Evolutionary conservation across 2,113 vertebrate genomes (phyloP), one percentile per base, ranked within the genome.

Genomic region (Petroica traversi): DNA sequence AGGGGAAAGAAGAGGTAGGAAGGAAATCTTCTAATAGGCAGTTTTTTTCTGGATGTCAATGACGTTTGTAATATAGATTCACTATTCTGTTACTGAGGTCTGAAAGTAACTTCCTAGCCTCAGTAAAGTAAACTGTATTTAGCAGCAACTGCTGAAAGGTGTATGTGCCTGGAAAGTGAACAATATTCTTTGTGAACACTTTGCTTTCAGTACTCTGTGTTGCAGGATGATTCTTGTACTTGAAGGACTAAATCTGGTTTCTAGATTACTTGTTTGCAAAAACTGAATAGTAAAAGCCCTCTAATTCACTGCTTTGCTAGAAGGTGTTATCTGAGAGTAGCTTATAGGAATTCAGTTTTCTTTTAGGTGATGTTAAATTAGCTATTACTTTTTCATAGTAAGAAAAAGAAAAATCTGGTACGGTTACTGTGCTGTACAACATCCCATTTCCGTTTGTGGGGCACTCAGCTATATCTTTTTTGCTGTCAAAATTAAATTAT

Each of bases 91-190:
- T 87, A 61, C 45, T 76, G 46, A 92, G 51, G 31, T 79, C 77
- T 95, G 92, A 72, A 93, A 82, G 34, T 77, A 29, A 67, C 78
- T 94, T 92, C 55, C 48, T 89, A 85, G 55, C 90, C 69, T 79
- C 58, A 84, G 64, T 61, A 92, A 63, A 82, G n/a, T 79, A 96
- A 88, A 41, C 33, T 72, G 66, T 91, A 79, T 73, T 77, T 33
- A 95, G 77, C 49, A 92, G 40, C 52, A 81, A 6, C 45, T 68
- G 9, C 69, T 92, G 94, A 51, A 43, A 93, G 45, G 73, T 78
- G 46, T 63, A 45, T 79, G 43, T 80, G 77, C 48, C 28, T 62
- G 26, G 12, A 46, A 91, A 84, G 40, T 34, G 61, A 91, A 46
- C 58, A 75, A 64, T 45, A 77, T 17, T 67, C 28, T 63, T 51